phyloP scores from a whole-genome alignment of 2,888 invertebrate genomes.

The Philaethria dido region DNA sequence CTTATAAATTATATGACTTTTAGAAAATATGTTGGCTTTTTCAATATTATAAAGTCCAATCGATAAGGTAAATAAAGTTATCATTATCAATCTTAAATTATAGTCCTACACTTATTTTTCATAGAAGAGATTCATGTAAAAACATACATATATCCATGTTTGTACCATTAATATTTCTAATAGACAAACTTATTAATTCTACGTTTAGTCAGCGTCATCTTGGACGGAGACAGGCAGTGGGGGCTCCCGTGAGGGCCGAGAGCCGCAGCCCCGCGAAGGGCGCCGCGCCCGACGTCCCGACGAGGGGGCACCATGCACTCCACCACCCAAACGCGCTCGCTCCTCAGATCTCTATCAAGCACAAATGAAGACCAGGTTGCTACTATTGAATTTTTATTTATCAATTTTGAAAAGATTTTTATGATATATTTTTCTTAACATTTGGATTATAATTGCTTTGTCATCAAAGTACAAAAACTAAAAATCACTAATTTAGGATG shows the following conservation, averaged over 20 bases:
- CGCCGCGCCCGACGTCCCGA: conserved; percentile 75
- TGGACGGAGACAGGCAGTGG: conserved; percentile 80
- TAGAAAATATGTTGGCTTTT: background rate
- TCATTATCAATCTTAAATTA: too few relatives aligned
- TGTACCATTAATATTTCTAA: background rate
- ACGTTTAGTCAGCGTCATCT: conserved; percentile 69
- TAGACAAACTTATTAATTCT: background rate
- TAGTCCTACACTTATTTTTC: too few relatives aligned
- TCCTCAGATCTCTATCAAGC: conserved; percentile 88
- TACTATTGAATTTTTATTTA: conserved; percentile 24
- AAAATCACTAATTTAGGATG: conserved; percentile 29
- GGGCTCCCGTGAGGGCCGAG: conserved; percentile 71
- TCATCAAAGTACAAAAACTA: conserved; percentile 8
- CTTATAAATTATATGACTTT: background rate
- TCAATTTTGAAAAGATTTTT: background rate
- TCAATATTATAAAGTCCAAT: background rate
- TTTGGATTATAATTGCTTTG: background rate
- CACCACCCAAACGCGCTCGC: conserved; percentile 88
- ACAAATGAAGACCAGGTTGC: conserved; percentile 81
- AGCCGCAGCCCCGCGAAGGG: conserved; percentile 69
- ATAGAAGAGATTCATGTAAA: too few relatives aligned
- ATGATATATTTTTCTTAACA: background rate
- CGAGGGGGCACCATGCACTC: conserved; percentile 77
- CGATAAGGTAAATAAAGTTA: too few relatives aligned
- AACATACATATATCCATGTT: too few relatives aligned